Evolutionary conservation across 2,888 invertebrate genomes (phyloP).

Genomic region (Oscheius sp.): DNA sequence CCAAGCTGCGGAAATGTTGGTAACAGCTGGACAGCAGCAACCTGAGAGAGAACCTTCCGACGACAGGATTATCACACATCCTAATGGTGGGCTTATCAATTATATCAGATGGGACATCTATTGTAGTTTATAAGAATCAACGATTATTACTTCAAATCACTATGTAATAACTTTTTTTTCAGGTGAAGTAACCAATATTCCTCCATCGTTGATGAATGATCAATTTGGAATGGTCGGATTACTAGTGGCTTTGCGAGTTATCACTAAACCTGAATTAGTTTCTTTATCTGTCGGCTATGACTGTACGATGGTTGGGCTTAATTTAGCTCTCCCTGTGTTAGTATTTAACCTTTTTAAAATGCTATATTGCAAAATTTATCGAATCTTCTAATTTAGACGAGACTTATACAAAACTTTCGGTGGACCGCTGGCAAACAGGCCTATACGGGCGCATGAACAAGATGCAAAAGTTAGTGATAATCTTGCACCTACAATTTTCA

Average conservation of each 20-base stretch:
- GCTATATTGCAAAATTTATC: background rate
- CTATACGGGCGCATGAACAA: conserved; percentile 97
- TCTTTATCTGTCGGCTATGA: conserved; percentile 91
- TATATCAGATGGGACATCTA: no score
- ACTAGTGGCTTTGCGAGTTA: conserved; percentile 94
- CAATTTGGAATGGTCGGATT: conserved; percentile 99
- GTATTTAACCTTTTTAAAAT: background rate
- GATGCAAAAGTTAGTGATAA: conserved; percentile 55
- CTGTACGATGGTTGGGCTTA: background rate
- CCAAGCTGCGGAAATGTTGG: conserved; percentile 27
- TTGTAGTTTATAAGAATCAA: no score
- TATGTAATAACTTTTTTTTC: no score
- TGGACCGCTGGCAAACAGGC: conserved; percentile 97
- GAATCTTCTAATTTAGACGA: conserved; percentile 60
- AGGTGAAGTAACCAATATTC: conserved; percentile 98
- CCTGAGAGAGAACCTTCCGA: background rate
- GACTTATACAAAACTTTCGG: conserved; percentile 95
- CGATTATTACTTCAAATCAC: no score
- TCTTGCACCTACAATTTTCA: background rate
- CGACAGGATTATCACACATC: conserved; percentile 45
- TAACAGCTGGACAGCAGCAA: conserved; percentile 15
- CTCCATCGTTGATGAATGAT: conserved; percentile 96
- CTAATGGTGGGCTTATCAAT: conserved; percentile 41
- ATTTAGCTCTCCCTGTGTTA: background rate
- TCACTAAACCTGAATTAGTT: conserved; percentile 94